phyloP scores from a whole-genome alignment of 1,140 invertebrate genomes.

The Ooceraea biroi region DNA sequence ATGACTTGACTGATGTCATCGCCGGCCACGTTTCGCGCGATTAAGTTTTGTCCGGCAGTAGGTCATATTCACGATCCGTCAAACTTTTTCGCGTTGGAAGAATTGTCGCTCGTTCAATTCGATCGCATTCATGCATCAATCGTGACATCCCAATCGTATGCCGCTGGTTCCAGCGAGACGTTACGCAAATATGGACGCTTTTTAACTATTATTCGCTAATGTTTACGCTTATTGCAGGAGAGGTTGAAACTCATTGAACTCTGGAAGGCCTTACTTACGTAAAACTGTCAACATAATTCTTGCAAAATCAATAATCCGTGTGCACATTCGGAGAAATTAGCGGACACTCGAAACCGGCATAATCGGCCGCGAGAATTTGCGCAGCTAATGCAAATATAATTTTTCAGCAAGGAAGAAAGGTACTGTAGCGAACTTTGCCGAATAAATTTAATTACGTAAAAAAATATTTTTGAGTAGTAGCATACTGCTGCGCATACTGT shows the following conservation, averaged over 20 bases:
- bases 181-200: not conserved
- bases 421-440: not conserved
- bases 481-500: no score
- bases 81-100: not conserved
- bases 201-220: not conserved
- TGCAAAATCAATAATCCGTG: conserved; percentile 18
- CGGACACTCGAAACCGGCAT: conserved; percentile 5
- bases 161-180: not conserved
- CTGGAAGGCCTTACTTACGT: not conserved
- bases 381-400: not conserved
- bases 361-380: conserved; percentile 44
- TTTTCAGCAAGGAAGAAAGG: not conserved
- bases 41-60: conserved; percentile 27
- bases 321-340: not conserved
- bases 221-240: not conserved
- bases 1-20: conserved; percentile 71
- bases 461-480: not conserved
- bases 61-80: not conserved
- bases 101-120: not conserved
- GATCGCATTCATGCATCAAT: not conserved
- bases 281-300: conserved; percentile 22
- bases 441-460: not conserved
- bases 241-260: not conserved
- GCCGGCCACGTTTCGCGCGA: conserved; percentile 38
- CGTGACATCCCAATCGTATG: not conserved